Evolutionary conservation across 2,888 invertebrate species (phyloP).

Genomic region (Tolmerus cingulatus): DNA sequence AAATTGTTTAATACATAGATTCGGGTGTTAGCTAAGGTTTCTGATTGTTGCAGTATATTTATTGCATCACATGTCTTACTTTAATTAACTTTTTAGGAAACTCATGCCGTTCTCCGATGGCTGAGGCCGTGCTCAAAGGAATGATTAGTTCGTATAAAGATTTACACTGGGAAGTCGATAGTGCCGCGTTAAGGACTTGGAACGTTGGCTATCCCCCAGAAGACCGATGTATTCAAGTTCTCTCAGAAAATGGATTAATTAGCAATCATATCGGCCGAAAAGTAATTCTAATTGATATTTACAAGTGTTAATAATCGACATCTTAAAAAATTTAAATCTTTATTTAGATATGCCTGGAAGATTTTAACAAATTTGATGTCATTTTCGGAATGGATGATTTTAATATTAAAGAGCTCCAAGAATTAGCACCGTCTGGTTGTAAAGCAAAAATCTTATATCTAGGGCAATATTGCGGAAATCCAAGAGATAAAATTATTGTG

Average conservation of each 20-base stretch:
- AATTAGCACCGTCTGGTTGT: constrained; percentile 68
- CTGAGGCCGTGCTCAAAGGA: constrained; percentile 82
- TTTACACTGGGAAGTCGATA: constrained; percentile 81
- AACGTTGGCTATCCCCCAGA: constrained; percentile 85
- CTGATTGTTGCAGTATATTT: too few relatives aligned
- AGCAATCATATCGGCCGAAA: constrained; percentile 73
- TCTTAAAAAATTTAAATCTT: neutral
- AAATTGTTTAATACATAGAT: too few relatives aligned
- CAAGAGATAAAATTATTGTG: constrained; percentile 75
- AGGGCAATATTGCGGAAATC: constrained; percentile 81
- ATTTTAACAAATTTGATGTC: constrained; percentile 81
- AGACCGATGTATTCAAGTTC: constrained; percentile 67
- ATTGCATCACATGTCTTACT: too few relatives aligned
- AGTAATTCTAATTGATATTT: constrained; percentile 50
- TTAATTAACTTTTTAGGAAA: constrained; percentile 73
- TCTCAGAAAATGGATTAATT: constrained; percentile 69
- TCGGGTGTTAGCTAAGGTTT: too few relatives aligned
- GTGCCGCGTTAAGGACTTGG: constrained; percentile 86
- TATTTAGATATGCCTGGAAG: constrained; percentile 72
- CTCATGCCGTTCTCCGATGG: constrained; percentile 94
- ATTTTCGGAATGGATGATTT: constrained; percentile 94
- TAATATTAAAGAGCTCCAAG: constrained; percentile 75
- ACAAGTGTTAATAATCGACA: neutral
- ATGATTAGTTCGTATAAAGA: constrained; percentile 48
- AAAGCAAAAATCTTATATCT: constrained; percentile 79